phyloP scores from a whole-genome alignment of 2,888 invertebrate genomes.

The Leptinotarsa juncta region DNA sequence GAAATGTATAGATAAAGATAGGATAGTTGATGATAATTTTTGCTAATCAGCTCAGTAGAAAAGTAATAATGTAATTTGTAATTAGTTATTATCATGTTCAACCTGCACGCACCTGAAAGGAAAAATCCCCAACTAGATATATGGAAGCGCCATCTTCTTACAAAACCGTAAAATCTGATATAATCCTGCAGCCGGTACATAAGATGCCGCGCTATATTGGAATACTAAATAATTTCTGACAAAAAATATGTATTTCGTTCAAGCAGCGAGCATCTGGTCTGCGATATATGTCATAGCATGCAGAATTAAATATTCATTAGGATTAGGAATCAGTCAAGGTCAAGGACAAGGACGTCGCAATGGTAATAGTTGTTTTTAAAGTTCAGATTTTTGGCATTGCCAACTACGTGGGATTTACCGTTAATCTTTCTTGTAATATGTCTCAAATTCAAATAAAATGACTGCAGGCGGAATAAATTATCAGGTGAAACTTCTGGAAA shows the following conservation, averaged over 20 bases:
- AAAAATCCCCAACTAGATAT: constrained; percentile 8
- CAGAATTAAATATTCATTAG: constrained; percentile 9
- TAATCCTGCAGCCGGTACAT: constrained; percentile 24
- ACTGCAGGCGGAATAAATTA: constrained; percentile 2
- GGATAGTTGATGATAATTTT: too few species aligned
- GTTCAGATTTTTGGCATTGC: constrained; percentile 1
- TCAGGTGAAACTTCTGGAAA: background rate
- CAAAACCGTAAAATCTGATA: constrained; percentile 29
- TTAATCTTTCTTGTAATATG: constrained; percentile 4
- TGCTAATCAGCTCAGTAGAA: too few species aligned
- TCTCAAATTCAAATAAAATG: background rate
- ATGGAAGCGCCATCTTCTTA: background rate
- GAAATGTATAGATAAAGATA: too few species aligned
- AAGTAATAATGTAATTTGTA: too few species aligned
- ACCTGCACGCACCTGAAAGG: background rate
- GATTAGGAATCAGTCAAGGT: background rate
- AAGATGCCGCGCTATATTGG: constrained; percentile 34
- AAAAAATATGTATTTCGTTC: constrained; percentile 47
- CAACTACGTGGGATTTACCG: background rate
- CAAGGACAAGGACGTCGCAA: background rate
- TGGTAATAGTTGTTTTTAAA: background rate
- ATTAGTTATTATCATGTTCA: too few species aligned
- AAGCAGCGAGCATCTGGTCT: constrained; percentile 43
- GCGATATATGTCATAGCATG: constrained; percentile 31
- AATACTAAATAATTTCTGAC: constrained; percentile 41